Evolutionary conservation across 2,797 vertebrate species (phyloP), one percentile per base, ranked within the genome.

Genomic region (Liasis olivaceus): DNA sequence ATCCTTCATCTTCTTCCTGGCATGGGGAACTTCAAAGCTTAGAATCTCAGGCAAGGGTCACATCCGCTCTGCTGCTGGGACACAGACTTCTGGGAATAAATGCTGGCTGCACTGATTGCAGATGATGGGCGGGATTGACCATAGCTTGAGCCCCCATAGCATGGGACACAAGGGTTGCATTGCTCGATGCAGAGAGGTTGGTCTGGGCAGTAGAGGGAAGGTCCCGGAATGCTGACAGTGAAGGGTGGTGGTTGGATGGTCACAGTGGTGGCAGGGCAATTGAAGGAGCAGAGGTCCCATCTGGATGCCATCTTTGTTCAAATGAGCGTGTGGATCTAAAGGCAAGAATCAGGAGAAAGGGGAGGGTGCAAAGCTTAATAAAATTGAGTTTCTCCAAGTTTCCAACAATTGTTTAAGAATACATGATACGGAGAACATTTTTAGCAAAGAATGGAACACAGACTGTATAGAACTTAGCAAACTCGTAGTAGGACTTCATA

Each of bases 181-280:
- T 92, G 87, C 1, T 92, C 87, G 3, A 92, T 89, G 51, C 91
- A 89, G 14, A 89, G 15, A 1, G 87, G 91, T 14, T 89, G 72
- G 3, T 59, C 62, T 4, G 91, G 91, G 2, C 91, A 92, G 24
- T 22, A 85, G 87, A 92, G n/a, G 1, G 91, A 56, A 13, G 91
- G 91, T 0, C 91, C 91, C 1, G 91, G 91, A 9, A 92, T 89
- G 60, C 3, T 85, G 60, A 92, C 15, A 15, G 22, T 12, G 5
- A 92, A 92, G 2, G 91, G 24, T 0, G 91, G 91, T 22, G 91
- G 91, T 14, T 92, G 91, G 20, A 92, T 92, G 4, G 59, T 92
- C 72, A 92, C 60, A 0, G 87, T 92, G 13, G 51, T 58, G 60
- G 59, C 22, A 42, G 91, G 91, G 60, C 91, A 92, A 59, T 51